A percentile compares a stretch with the other conserved stretches of the same genome.
Evolutionary conservation across 2,797 vertebrate genomes (phyloP).

Genomic region (Nannoperca obscura): DNA sequence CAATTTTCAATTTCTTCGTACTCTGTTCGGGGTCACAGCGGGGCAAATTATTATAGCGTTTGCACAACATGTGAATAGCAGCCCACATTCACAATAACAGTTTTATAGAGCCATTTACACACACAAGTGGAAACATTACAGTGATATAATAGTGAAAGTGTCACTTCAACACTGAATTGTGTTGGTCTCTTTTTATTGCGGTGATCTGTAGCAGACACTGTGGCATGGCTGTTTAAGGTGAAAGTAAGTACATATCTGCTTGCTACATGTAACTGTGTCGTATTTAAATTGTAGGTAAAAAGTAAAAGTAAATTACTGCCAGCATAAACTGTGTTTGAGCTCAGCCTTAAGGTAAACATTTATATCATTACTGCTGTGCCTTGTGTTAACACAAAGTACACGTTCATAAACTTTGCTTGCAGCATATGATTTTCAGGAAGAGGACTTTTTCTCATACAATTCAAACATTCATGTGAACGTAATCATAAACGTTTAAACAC

Average conservation of each 20-base stretch:
- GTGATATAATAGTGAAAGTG: not conserved
- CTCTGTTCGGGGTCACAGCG: not conserved
- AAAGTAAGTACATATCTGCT: not conserved
- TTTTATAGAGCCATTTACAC: not conserved
- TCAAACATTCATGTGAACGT: not conserved
- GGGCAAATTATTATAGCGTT: not conserved
- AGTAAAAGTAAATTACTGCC: not conserved
- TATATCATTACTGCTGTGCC: not conserved
- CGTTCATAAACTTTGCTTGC: not conserved
- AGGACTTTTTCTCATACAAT: not conserved
- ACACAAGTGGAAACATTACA: not conserved
- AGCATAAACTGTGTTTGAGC: not conserved
- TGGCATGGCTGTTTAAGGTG: not conserved
- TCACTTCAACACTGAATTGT: not conserved
- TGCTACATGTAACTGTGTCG: not conserved
- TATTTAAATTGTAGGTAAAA: not conserved
- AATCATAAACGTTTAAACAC: not conserved
- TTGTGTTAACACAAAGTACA: not conserved
- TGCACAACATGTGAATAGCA: not conserved
- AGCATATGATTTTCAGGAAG: not conserved
- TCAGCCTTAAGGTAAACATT: not conserved
- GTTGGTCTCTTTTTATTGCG: not conserved
- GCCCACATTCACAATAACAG: not conserved
- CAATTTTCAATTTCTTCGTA: not conserved
- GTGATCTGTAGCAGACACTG: not conserved